Evolutionary conservation across 2,113 vertebrate species (phyloP).

Genomic region (Eubucco bourcierii): DNA sequence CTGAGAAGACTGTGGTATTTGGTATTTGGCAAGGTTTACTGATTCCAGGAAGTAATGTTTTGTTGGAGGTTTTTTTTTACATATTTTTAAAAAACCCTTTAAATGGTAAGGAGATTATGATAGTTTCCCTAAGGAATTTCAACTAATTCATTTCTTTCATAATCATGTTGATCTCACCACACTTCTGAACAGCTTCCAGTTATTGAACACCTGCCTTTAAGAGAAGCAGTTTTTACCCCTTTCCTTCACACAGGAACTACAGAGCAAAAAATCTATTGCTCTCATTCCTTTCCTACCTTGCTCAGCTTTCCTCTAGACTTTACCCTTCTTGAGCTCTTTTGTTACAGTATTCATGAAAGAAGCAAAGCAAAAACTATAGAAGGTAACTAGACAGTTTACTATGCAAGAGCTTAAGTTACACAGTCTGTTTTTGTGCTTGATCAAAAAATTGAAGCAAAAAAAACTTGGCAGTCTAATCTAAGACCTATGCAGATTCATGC

Average conservation of each 20-base stretch:
- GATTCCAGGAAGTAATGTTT: not conserved
- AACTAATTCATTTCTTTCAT: constrained; percentile 10
- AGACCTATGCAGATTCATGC: constrained; percentile 27
- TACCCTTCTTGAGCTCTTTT: not conserved
- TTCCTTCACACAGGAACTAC: constrained; percentile 20
- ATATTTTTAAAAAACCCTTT: not conserved
- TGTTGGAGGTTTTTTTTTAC: not conserved
- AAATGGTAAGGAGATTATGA: not conserved
- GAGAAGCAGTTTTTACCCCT: not conserved
- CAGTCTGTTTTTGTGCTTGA: constrained; percentile 28
- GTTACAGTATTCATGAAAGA: not conserved
- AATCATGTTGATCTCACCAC: not conserved
- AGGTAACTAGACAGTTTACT: constrained; percentile 27
- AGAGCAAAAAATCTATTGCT: constrained; percentile 28
- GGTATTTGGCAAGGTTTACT: not conserved
- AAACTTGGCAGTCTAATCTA: constrained; percentile 66
- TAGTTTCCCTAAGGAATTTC: not conserved
- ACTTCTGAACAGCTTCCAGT: not conserved
- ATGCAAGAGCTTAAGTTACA: constrained; percentile 4
- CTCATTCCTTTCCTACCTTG: not conserved
- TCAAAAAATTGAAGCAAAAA: constrained; percentile 59
- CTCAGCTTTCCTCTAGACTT: not conserved
- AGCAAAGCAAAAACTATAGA: constrained; percentile 53
- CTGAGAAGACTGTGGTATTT: not conserved
- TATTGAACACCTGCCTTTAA: not conserved